Evolutionary conservation across 1,140 invertebrate genomes (phyloP), one percentile per base, ranked within the genome.

Genomic region (Microplitis mediator): DNA sequence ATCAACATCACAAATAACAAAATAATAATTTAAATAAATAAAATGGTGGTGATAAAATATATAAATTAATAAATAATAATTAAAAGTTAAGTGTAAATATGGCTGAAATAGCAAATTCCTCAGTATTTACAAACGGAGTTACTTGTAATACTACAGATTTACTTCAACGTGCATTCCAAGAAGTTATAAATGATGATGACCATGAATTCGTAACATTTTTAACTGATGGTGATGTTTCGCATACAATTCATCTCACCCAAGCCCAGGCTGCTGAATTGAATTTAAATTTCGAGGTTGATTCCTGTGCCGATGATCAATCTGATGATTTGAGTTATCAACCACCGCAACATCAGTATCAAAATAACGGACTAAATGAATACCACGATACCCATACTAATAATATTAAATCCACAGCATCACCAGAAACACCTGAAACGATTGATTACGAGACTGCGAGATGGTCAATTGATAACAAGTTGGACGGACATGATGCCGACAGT

Each of bases 131-230:
- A 77, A 83, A 82, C 60, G 76, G 78, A 23, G 72, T 77, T 3
- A 75, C 79, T 4, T 75, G 74, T 8, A 77, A 77, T 61, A 75
- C 80, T 9, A 74, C 81, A 6, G 82, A 83, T 78, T 76, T 84
- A 50, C 70, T 84, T 56, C 82, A 80, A 54, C 81, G 82, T 73
- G 83, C 83, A 31, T 81, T 84, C 31, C 83, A 83, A 35, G 76
- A 81, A 71, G 81, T 81, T 5, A 72, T 76, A 9, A 71, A 76
- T 56, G 69, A 73, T 54, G 63, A 84, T 23, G 73, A 78, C 52
- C 74, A 74, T 52, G 81, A 85, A n/a, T 82, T 82, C 35, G 80
- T 85, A 3, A 77, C 81, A 11, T 79, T 81, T 64, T 71, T 83
- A 5, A 76, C 80, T 11, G 80, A 82, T 14, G 79, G 79, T 5